phyloP scores from a whole-genome alignment of 1,140 invertebrate species.

The Heliconius nattereri region DNA sequence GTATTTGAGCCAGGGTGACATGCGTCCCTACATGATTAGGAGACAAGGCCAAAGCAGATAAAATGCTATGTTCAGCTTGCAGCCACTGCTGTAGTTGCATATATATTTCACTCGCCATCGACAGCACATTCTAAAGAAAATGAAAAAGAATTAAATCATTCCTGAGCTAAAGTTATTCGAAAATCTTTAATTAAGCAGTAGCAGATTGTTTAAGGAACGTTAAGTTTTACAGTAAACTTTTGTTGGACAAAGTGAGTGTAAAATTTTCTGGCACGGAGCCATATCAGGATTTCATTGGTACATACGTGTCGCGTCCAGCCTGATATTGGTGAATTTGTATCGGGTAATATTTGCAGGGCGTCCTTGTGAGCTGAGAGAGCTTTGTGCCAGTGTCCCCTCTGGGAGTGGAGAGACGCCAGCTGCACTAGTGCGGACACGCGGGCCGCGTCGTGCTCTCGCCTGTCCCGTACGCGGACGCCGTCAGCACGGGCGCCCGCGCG shows the following conservation, averaged over 20 bases:
- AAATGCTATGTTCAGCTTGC: constrained; percentile 92
- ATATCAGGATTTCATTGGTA: constrained; percentile 35
- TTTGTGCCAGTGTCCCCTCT: constrained; percentile 90
- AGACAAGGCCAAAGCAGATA: constrained; percentile 89
- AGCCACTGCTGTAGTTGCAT: constrained; percentile 89
- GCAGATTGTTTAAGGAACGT: constrained; percentile 11
- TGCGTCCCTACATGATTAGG: constrained; percentile 94
- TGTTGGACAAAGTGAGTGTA: constrained; percentile 31
- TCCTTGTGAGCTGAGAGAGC: constrained; percentile 94
- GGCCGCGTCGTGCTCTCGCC: constrained; percentile 93
- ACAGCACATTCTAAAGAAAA: constrained; percentile 87
- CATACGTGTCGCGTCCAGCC: constrained; percentile 74
- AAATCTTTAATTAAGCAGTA: constrained; percentile 8
- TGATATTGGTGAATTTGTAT: constrained; percentile 59
- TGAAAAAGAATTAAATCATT: constrained; percentile 2
- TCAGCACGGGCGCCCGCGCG: constrained; percentile 91
- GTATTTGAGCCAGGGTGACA: constrained; percentile 94
- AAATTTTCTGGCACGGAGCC: constrained; percentile 34
- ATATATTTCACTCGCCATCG: constrained; percentile 92
- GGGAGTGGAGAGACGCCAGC: constrained; percentile 93
- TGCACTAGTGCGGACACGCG: constrained; percentile 95
- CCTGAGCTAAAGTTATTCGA: not conserved
- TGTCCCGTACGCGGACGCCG: constrained; percentile 93
- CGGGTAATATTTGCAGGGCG: constrained; percentile 90
- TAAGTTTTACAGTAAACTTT: constrained; percentile 18